These are phyloP conservation scores for Gryon sp. DNA, from an alignment of 1,140 invertebrate genomes.

Conservation along the genomic window DNA sequence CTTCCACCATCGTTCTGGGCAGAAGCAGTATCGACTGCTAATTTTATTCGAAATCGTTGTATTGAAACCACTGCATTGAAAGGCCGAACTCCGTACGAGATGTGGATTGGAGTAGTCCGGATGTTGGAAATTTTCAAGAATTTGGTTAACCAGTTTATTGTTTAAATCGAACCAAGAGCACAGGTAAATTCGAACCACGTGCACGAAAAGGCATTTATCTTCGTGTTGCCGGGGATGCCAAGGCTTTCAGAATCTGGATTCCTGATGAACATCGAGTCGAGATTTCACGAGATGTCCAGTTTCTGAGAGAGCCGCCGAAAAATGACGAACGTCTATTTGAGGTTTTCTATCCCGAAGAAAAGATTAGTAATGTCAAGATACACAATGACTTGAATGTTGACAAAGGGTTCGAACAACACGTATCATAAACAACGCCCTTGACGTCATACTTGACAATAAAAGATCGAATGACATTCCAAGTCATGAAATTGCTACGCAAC, in stretches of 20 bases:
- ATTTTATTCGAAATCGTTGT: slow-evolving; percentile 61
- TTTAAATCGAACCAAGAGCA: slow-evolving; percentile 22
- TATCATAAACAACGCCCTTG: too few relatives aligned
- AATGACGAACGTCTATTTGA: background rate
- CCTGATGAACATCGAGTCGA: slow-evolving; percentile 34
- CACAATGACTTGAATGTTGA: too few relatives aligned
- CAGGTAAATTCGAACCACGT: slow-evolving; percentile 52
- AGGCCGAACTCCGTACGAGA: slow-evolving; percentile 13
- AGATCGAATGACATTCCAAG: too few relatives aligned
- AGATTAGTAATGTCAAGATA: background rate
- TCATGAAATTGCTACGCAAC: too few relatives aligned
- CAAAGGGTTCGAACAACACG: too few relatives aligned
- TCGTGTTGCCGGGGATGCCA: slow-evolving; percentile 26
- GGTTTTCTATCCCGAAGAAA: background rate
- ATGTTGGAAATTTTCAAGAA: slow-evolving; percentile 18
- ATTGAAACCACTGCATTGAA: slow-evolving; percentile 40
- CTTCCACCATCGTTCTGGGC: slow-evolving; percentile 57
- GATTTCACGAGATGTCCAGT: slow-evolving; percentile 54
- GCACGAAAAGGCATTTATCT: slow-evolving; percentile 53
- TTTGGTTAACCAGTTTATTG: slow-evolving; percentile 39
- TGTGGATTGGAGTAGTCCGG: slow-evolving; percentile 31
- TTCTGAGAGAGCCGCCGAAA: slow-evolving; percentile 13
- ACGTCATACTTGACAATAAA: too few relatives aligned
- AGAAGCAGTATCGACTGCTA: slow-evolving; percentile 61
- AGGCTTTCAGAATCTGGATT: slow-evolving; percentile 23